These are phyloP conservation scores for Keiferia lycopersicella DNA, from an alignment of 2,888 invertebrate genomes.

Conservation along the genomic window DNA sequence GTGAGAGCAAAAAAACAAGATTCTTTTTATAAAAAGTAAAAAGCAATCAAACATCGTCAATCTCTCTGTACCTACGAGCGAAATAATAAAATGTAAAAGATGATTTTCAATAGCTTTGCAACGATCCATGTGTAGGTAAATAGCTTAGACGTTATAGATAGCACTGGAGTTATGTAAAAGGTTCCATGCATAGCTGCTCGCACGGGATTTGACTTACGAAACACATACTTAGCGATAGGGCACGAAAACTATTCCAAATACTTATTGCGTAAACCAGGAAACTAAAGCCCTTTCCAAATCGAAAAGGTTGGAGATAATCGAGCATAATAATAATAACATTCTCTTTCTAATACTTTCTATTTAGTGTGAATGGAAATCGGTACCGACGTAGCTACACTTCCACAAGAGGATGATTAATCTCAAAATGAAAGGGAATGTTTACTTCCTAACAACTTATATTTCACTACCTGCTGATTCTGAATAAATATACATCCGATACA, in stretches of 20 bases:
- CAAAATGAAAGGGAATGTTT: background rate
- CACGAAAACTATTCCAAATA: background rate
- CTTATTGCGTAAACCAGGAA: background rate
- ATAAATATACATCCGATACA: no score
- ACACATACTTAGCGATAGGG: slow-evolving; percentile 6
- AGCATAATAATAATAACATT: background rate
- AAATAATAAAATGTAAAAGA: no score
- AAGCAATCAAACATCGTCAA: background rate
- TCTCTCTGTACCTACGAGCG: no score
- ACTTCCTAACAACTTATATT: no score
- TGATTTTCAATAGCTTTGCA: no score
- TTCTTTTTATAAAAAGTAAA: background rate
- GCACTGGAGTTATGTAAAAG: background rate
- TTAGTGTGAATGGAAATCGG: slow-evolving; percentile 5
- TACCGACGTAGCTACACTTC: background rate
- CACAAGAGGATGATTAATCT: background rate
- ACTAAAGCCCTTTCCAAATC: background rate
- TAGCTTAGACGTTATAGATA: background rate
- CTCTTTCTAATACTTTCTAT: background rate
- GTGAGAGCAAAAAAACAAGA: no score
- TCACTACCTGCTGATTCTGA: no score
- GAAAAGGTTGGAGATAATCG: background rate
- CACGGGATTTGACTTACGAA: background rate
- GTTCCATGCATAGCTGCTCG: background rate
- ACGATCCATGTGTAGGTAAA: no score